A percentile compares a stretch with the other conserved stretches of the same genome.
Conservation (phyloP, 2,113 vertebrate species). For the Dasyornis broadbenti region DNA sequence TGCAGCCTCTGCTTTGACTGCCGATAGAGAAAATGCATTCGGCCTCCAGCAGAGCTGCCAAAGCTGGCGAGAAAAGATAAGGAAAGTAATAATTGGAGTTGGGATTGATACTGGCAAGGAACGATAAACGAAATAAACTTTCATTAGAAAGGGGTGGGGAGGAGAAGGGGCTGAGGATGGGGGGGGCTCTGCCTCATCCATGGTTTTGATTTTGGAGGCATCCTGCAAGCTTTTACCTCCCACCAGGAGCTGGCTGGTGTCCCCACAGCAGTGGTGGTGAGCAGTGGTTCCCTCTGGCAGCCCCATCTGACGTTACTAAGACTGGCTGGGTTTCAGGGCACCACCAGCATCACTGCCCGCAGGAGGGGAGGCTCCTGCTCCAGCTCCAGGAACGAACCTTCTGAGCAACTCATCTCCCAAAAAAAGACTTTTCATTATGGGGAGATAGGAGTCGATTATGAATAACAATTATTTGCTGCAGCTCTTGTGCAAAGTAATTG, state of each 20-base stretch:
- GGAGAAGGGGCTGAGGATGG: background rate
- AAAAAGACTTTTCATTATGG: background rate
- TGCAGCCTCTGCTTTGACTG: conserved; percentile 59
- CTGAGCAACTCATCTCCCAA: background rate
- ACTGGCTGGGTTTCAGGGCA: background rate
- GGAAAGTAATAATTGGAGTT: conserved; percentile 39
- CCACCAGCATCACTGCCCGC: background rate
- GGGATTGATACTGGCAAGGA: conserved; percentile 4
- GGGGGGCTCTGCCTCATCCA: background rate
- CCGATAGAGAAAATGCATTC: conserved; percentile 50
- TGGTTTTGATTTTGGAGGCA: background rate
- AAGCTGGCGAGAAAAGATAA: conserved; percentile 57
- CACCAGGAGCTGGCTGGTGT: conserved; percentile 14
- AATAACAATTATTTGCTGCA: background rate
- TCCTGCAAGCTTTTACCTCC: conserved; percentile 2
- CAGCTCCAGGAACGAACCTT: background rate
- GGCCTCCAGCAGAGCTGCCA: conserved; percentile 57
- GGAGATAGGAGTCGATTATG: background rate
- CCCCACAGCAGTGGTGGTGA: background rate
- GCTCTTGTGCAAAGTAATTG: background rate
- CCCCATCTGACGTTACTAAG: background rate
- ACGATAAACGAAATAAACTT: background rate
- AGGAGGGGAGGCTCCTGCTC: background rate
- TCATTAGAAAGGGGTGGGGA: background rate
- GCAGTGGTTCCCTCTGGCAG: background rate